Conservation (phyloP, 1,140 invertebrate species). For the Hermetia illucens region DNA sequence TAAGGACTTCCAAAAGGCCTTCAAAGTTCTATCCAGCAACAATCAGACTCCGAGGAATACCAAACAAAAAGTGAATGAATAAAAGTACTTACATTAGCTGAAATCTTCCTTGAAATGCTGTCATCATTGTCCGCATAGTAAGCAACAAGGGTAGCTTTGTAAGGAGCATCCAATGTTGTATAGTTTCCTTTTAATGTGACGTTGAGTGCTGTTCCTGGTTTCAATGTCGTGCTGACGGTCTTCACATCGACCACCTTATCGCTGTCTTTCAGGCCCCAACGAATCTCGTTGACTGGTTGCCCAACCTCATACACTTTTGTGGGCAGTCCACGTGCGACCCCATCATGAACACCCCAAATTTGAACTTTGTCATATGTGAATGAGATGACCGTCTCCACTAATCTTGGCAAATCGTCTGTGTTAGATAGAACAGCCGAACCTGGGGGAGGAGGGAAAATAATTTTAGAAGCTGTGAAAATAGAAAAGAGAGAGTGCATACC, state of each 20-base stretch:
- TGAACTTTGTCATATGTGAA: conserved; percentile 52
- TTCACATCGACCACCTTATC: conserved; percentile 39
- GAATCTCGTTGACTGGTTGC: conserved; percentile 38
- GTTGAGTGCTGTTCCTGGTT: conserved; percentile 63
- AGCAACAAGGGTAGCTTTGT: conserved; percentile 50
- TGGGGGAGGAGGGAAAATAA: conserved; percentile 4
- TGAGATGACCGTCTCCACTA: conserved; percentile 50
- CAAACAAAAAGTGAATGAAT: too few relatives aligned
- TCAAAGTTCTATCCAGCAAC: too few relatives aligned
- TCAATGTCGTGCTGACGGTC: conserved; percentile 24
- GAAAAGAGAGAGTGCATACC: conserved; percentile 12
- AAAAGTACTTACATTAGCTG: conserved; percentile 13
- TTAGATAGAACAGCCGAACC: conserved; percentile 48
- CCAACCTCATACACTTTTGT: conserved; percentile 51
- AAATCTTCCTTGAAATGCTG: conserved; percentile 23
- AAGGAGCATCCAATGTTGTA: conserved; percentile 54
- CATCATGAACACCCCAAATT: conserved; percentile 64
- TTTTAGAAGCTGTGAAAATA: background rate
- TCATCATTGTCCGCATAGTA: conserved; percentile 45
- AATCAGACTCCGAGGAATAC: too few relatives aligned
- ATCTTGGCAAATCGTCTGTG: conserved; percentile 31
- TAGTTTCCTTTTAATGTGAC: conserved; percentile 57
- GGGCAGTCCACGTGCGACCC: conserved; percentile 54
- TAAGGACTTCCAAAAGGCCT: too few relatives aligned
- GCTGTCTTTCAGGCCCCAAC: conserved; percentile 49